These are phyloP conservation scores for Reticulitermes lucifugus DNA, from an alignment of 2,888 invertebrate species.

Conservation along the genomic window DNA sequence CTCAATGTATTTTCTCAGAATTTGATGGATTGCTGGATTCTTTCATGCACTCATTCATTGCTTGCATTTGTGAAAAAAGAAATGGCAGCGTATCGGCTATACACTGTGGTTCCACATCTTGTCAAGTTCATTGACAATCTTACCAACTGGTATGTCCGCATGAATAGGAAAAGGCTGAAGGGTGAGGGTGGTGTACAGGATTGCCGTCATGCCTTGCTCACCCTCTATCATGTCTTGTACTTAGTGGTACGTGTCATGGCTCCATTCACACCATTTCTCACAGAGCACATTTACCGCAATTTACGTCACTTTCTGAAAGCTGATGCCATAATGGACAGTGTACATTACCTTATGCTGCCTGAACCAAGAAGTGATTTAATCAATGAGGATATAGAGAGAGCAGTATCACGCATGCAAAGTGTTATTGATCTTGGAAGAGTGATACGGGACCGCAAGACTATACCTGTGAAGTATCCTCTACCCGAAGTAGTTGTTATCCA, in stretches of 20 bases:
- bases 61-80: conserved; percentile 89
- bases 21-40: conserved; percentile 97
- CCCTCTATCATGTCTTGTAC: conserved; percentile 88
- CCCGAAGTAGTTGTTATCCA: conserved; percentile 97
- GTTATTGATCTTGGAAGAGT: conserved; percentile 95
- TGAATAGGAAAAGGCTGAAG: conserved; percentile 95
- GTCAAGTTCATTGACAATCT: conserved; percentile 97
- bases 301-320: conserved; percentile 72
- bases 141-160: conserved; percentile 98
- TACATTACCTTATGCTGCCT: conserved; percentile 94
- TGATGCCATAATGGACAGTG: conserved; percentile 74
- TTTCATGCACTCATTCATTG: conserved; percentile 95
- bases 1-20: conserved; percentile 66
- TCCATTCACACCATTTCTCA: conserved; percentile 96
- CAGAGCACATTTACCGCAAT: conserved; percentile 95
- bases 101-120: conserved; percentile 93
- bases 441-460: conserved; percentile 90
- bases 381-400: conserved; percentile 86
- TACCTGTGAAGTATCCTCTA: conserved; percentile 96
- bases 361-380: conserved; percentile 75
- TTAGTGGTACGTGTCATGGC: conserved; percentile 95
- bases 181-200: conserved; percentile 88
- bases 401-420: conserved; percentile 93
- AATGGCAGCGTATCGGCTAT: conserved; percentile 94
- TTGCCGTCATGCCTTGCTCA: conserved; percentile 85